phyloP scores from a whole-genome alignment of 2,888 invertebrate genomes.

The Tipula vernalis region DNA sequence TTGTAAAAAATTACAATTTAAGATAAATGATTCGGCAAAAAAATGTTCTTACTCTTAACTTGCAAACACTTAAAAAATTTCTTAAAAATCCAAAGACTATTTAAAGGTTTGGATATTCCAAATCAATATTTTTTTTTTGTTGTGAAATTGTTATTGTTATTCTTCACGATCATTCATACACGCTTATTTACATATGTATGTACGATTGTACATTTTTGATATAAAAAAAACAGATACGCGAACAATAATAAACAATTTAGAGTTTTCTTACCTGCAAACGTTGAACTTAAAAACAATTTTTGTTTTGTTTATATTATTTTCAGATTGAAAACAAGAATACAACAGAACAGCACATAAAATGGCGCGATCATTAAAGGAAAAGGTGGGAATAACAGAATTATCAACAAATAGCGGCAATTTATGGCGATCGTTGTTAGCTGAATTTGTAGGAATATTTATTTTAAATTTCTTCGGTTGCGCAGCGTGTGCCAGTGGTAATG shows the following conservation, averaged over 20 bases:
- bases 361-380: background rate
- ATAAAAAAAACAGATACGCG: too few relatives aligned
- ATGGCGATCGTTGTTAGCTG: background rate
- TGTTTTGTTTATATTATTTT: background rate
- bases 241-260: background rate
- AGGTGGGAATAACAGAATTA: background rate
- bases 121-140: background rate
- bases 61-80: background rate
- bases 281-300: background rate
- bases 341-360: background rate
- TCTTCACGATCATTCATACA: background rate
- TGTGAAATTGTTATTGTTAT: background rate
- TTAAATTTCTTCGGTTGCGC: conserved; percentile 86
- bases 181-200: background rate
- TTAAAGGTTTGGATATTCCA: background rate
- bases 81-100: background rate
- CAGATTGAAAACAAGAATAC: background rate
- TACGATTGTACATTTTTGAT: too few relatives aligned
- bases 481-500: conserved; percentile 42
- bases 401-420: background rate
- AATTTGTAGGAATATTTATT: conserved; percentile 53
- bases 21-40: too few relatives aligned
- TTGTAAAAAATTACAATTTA: too few relatives aligned
- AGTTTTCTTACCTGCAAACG: background rate
- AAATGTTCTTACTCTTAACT: too few relatives aligned